Percentiles rank a stretch among this genome's conserved stretches.
Conservation (phyloP, 1,140 invertebrate species). For the Eupristina koningsbergeri region DNA sequence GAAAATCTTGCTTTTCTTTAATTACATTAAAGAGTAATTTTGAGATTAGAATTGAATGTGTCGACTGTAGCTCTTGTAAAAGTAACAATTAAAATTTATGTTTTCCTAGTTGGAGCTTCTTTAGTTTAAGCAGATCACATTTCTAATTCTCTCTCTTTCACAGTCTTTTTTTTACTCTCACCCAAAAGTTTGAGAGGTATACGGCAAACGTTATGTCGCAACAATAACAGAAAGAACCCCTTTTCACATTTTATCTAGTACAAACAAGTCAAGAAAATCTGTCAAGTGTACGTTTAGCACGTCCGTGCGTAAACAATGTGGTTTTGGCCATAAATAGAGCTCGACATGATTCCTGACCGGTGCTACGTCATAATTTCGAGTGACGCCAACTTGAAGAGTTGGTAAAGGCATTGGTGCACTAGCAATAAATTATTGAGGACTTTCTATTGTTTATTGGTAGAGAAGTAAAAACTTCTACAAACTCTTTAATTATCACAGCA, state of each 20-base stretch:
- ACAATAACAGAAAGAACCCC: background rate
- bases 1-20: background rate
- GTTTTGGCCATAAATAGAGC: constrained; percentile 35
- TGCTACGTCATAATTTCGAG: constrained; percentile 6
- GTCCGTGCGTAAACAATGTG: constrained; percentile 36
- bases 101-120: no score
- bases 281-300: constrained; percentile 20
- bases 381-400: background rate
- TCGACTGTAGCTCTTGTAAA: background rate
- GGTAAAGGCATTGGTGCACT: no score
- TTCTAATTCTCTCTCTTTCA: background rate
- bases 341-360: background rate
- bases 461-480: no score
- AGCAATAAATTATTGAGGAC: background rate
- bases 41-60: background rate
- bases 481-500: no score
- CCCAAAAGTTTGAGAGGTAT: background rate
- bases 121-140: no score
- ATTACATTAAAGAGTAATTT: background rate
- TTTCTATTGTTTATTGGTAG: background rate
- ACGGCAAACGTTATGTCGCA: background rate
- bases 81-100: background rate
- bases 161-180: no score
- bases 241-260: background rate
- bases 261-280: background rate